Conservation (phyloP, 2,888 invertebrate species). For the Latrodectus hesperus region DNA sequence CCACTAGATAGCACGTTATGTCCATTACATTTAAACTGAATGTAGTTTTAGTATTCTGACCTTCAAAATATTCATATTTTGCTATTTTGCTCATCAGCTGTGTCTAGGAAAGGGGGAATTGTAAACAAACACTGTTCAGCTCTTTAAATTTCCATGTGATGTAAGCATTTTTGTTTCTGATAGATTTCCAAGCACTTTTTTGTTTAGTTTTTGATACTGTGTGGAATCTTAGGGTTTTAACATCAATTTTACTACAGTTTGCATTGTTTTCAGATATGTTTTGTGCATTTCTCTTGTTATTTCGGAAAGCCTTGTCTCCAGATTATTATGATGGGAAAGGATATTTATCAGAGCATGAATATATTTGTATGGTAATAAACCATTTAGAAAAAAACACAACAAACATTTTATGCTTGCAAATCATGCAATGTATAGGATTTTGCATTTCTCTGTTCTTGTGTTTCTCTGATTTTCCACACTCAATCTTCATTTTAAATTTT, state of each 20-base stretch:
- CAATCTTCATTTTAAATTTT: no score
- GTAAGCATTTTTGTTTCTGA: neutral
- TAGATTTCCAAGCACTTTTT: neutral
- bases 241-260: neutral
- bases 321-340: neutral
- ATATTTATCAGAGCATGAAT: neutral
- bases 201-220: neutral
- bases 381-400: neutral
- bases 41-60: neutral
- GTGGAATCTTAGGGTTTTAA: neutral
- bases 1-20: neutral
- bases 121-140: neutral
- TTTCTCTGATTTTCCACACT: neutral
- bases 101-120: neutral
- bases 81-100: neutral
- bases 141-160: neutral
- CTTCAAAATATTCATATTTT: neutral
- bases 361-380: neutral
- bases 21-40: neutral
- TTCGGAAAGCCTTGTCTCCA: neutral
- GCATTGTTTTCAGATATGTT: neutral
- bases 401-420: slow-evolving; percentile 1
- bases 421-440: neutral
- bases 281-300: neutral
- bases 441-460: neutral